These are phyloP conservation scores for Falco cherrug DNA, from an alignment of 2,797 vertebrate species.

Conservation along the genomic window DNA sequence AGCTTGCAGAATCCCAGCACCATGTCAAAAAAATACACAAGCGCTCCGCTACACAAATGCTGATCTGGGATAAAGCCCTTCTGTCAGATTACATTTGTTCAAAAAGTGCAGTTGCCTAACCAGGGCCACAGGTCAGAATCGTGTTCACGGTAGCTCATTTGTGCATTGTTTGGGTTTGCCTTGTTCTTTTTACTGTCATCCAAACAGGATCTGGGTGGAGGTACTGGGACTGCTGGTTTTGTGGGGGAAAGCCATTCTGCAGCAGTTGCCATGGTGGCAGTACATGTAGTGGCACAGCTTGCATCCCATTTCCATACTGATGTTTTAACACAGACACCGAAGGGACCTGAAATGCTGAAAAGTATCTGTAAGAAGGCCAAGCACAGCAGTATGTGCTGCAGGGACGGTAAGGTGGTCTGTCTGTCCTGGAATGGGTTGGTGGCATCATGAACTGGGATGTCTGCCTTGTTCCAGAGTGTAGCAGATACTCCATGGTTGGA, in stretches of 20 bases:
- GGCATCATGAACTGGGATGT: background rate
- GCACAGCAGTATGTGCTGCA: background rate
- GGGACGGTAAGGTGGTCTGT: background rate
- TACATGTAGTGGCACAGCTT: background rate
- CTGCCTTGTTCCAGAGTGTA: background rate
- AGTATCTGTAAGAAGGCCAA: background rate
- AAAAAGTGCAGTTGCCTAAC: background rate
- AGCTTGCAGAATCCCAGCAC: background rate
- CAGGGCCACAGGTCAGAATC: background rate
- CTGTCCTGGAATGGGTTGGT: background rate
- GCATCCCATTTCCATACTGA: background rate
- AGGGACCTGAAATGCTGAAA: background rate
- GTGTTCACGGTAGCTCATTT: background rate
- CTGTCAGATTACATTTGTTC: constrained; percentile 22
- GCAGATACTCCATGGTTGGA: background rate
- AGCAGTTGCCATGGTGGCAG: background rate
- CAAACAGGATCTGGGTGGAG: background rate
- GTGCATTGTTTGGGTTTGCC: background rate
- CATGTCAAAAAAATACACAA: background rate
- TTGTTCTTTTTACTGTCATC: background rate
- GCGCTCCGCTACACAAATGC: background rate
- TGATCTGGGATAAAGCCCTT: background rate
- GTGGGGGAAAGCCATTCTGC: background rate
- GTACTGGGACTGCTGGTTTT: background rate
- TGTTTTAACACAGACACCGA: background rate